phyloP scores from a whole-genome alignment of 2,888 invertebrate genomes.

The Mesorhabditis belari region DNA sequence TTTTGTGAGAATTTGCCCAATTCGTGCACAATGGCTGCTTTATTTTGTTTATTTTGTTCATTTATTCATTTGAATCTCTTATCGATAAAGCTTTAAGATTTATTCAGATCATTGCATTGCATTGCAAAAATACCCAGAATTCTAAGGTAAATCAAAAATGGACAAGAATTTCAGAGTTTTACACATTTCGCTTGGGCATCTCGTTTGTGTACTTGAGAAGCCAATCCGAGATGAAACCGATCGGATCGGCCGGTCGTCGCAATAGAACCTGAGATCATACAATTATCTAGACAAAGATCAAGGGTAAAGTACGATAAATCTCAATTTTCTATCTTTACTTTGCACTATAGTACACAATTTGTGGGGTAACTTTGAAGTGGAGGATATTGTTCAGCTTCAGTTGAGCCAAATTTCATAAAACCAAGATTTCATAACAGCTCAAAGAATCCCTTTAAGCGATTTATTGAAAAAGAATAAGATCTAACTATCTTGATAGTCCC shows the following conservation, averaged over 20 bases:
- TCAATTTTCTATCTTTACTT: too few relatives aligned
- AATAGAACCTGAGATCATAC: conserved; percentile 54
- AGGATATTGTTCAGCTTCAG: too few relatives aligned
- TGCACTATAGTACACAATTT: too few relatives aligned
- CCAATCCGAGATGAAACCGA: conserved; percentile 56
- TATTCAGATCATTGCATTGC: not conserved
- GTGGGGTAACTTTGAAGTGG: too few relatives aligned
- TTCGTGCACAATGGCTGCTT: not conserved
- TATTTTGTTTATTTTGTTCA: not conserved
- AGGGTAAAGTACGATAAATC: too few relatives aligned
- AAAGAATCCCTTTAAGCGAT: too few relatives aligned
- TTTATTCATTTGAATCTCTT: not conserved
- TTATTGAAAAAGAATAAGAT: too few relatives aligned
- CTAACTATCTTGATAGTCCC: too few relatives aligned
- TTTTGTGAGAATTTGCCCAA: too few relatives aligned
- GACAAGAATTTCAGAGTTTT: not conserved
- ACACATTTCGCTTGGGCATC: conserved; percentile 9
- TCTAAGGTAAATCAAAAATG: not conserved
- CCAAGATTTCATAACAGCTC: too few relatives aligned
- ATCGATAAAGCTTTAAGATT: not conserved
- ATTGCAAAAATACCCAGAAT: not conserved
- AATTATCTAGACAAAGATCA: too few relatives aligned
- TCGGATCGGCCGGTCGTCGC: conserved; percentile 55
- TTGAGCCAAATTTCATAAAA: too few relatives aligned
- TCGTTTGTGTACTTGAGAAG: conserved; percentile 53